phyloP scores from a whole-genome alignment of 23 tunicate species.

The Oikopleura vanhoeffeni region DNA sequence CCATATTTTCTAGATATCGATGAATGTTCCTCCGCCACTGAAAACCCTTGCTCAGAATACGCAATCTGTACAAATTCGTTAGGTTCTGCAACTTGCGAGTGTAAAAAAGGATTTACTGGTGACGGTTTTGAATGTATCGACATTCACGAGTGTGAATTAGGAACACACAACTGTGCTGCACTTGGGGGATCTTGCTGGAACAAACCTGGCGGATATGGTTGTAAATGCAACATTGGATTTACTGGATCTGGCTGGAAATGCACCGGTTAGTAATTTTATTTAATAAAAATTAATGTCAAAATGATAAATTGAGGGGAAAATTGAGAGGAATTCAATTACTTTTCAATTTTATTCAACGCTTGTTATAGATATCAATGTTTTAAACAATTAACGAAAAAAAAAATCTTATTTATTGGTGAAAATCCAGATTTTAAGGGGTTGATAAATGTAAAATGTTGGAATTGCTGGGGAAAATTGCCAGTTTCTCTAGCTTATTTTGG shows the following conservation, averaged over 20 bases:
- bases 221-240: not conserved
- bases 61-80: not conserved
- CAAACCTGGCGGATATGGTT: slow-evolving; percentile 11
- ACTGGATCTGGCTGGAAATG: not conserved
- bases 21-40: not conserved
- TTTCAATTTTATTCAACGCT: no score
- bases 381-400: no score
- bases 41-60: not conserved
- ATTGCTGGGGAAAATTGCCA: no score
- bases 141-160: not conserved
- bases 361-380: no score
- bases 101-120: not conserved
- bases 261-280: no score
- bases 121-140: not conserved
- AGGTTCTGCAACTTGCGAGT: not conserved
- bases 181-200: slow-evolving; percentile 1
- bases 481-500: no score
- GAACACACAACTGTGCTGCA: not conserved
- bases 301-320: no score
- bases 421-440: no score
- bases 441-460: no score
- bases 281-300: no score
- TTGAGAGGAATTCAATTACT: no score
- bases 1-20: not conserved
- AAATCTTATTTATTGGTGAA: no score